These are phyloP conservation scores for Scaptomyza flava DNA, from an alignment of 2,888 invertebrate species.

Conservation along the genomic window DNA sequence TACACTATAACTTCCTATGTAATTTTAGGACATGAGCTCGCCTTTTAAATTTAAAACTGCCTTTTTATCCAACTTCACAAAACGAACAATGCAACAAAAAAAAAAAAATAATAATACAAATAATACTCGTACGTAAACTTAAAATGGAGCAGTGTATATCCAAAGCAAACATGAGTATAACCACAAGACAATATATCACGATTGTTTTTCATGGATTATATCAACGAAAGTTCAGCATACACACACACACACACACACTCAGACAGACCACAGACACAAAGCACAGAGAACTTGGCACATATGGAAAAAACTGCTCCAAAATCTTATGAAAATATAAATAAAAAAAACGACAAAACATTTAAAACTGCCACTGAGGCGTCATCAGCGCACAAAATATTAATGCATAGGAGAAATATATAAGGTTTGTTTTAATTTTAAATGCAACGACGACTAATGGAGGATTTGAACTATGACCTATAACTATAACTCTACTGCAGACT, in stretches of 20 bases:
- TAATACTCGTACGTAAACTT: conserved; percentile 60
- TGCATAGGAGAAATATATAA: conserved; percentile 63
- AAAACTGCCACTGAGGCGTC: conserved; percentile 73
- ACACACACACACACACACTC: conserved; percentile 53
- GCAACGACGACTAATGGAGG: conserved; percentile 84
- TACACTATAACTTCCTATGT: conserved; percentile 63
- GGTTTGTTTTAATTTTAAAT: conserved; percentile 73
- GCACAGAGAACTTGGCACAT: conserved; percentile 11
- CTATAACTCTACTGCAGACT: conserved; percentile 50
- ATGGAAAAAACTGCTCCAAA: conserved; percentile 27
- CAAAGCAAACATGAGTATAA: conserved; percentile 36
- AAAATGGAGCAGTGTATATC: conserved; percentile 21
- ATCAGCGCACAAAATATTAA: conserved; percentile 70
- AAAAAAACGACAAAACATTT: conserved; percentile 16
- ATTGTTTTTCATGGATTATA: conserved; percentile 64
- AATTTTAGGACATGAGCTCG: conserved; percentile 62
- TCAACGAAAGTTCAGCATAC: conserved; percentile 14
- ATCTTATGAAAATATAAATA: neutral
- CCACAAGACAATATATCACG: conserved; percentile 66
- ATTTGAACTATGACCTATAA: conserved; percentile 71
- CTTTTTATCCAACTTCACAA: conserved; percentile 58
- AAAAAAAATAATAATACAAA: conserved; percentile 3
- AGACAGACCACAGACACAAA: conserved; percentile 15
- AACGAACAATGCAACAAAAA: conserved; percentile 67
- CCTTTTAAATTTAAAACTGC: conserved; percentile 73